These are phyloP conservation scores for Epistrophella euchroma DNA, from an alignment of 2,888 invertebrate species.

Conservation along the genomic window DNA sequence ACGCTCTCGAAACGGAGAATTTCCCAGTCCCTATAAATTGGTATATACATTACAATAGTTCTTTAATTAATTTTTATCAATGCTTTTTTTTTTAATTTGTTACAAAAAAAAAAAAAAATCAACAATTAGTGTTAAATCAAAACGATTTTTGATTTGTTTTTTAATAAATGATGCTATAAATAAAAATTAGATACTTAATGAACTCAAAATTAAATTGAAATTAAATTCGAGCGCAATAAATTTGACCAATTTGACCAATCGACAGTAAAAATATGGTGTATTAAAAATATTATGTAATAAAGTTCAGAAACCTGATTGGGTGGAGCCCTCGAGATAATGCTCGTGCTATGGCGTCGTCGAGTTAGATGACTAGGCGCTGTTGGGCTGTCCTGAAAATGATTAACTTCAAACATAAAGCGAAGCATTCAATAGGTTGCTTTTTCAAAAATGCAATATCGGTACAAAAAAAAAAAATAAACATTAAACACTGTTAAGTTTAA, in stretches of 20 bases:
- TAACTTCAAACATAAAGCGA: conserved; percentile 78
- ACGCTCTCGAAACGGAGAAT: conserved; percentile 94
- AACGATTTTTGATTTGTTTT: conserved; percentile 37
- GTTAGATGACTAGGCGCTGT: conserved; percentile 87
- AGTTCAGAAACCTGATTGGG: conserved; percentile 83
- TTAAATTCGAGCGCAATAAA: conserved; percentile 50
- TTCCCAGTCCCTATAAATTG: conserved; percentile 85
- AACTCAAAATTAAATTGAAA: conserved; percentile 51
- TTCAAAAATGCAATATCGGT: conserved; percentile 64
- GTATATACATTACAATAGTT: conserved; percentile 69
- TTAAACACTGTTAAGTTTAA: conserved; percentile 35
- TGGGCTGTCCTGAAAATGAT: conserved; percentile 85
- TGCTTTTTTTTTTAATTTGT: conserved; percentile 1
- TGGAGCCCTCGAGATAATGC: conserved; percentile 84
- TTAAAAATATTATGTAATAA: conserved; percentile 65
- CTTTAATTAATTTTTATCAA: conserved; percentile 55
- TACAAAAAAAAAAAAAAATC: conserved; percentile 30
- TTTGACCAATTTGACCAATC: conserved; percentile 14
- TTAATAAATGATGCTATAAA: conserved; percentile 9
- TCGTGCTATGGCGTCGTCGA: conserved; percentile 90
- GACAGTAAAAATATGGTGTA: neutral
- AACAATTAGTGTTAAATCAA: conserved; percentile 26
- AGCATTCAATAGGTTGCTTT: conserved; percentile 68
- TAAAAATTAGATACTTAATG: conserved; percentile 18
- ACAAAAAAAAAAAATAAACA: conserved; percentile 35